Conservation (phyloP, 1,140 invertebrate genomes). For the Asobara japonica region DNA sequence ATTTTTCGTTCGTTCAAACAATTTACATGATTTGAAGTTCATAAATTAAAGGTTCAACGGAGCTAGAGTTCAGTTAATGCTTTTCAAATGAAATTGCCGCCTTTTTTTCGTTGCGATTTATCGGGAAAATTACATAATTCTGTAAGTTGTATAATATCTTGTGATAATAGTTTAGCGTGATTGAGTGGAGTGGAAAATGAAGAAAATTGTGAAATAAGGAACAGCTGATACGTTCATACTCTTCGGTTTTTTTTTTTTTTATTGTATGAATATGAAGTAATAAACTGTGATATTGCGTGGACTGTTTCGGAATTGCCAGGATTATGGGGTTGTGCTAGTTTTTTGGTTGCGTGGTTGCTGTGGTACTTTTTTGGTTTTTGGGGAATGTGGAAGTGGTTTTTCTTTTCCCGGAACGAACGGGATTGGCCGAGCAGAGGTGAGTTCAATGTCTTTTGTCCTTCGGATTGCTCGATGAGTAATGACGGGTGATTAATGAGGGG, state of each 20-base stretch:
- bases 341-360: not conserved
- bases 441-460: too few relatives aligned
- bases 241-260: not conserved
- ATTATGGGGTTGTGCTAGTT: not conserved
- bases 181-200: not conserved
- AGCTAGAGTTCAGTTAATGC: too few relatives aligned
- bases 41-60: too few relatives aligned
- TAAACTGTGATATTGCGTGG: not conserved
- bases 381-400: not conserved
- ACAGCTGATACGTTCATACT: not conserved
- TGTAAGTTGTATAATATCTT: too few relatives aligned
- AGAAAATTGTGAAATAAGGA: not conserved
- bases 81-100: too few relatives aligned
- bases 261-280: not conserved
- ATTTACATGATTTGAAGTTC: not conserved
- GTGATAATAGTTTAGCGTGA: not conserved
- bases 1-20: not conserved
- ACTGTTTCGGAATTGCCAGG: not conserved
- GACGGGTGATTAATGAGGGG: too few relatives aligned
- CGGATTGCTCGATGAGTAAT: too few relatives aligned
- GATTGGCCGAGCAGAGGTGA: too few relatives aligned
- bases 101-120: too few relatives aligned
- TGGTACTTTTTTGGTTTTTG: not conserved
- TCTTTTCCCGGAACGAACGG: too few relatives aligned
- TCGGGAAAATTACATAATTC: too few relatives aligned